These are phyloP conservation scores for Pelagia noctiluca DNA, from an alignment of 30 jellyfish, hydroid and myxozoan genomes.

Conservation along the genomic window DNA sequence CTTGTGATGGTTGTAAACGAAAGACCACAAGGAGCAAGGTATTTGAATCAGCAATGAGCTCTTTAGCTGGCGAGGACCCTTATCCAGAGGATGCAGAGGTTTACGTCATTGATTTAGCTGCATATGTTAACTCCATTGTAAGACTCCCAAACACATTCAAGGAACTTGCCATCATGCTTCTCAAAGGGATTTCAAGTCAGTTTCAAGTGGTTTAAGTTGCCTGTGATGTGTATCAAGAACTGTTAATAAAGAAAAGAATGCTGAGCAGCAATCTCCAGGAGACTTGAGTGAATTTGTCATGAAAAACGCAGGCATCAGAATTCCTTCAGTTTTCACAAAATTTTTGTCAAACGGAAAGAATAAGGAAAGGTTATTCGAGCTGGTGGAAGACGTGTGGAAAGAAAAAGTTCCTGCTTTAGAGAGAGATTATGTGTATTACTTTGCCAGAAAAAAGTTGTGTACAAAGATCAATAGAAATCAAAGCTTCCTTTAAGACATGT, in stretches of 20 bases:
- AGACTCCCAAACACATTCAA: not conserved
- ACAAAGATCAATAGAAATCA: not conserved
- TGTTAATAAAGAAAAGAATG: constrained; percentile 13
- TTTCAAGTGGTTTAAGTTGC: constrained; percentile 12
- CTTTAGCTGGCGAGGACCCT: not conserved
- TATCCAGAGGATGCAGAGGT: not conserved
- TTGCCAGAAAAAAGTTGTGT: constrained; percentile 5
- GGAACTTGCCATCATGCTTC: not conserved
- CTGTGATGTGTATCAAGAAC: not conserved
- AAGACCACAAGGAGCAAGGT: not conserved
- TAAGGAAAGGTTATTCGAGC: constrained; percentile 19
- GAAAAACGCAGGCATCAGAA: constrained; percentile 1
- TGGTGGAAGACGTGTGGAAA: constrained; percentile 11
- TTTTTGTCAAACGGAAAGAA: constrained; percentile 10
- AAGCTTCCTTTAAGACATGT: not conserved
- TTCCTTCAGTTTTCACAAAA: constrained; percentile 8
- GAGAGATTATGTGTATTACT: not conserved
- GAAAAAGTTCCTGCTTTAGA: constrained; percentile 7
- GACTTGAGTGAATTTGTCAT: not conserved
- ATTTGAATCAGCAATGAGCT: constrained; percentile 28
- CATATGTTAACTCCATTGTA: not conserved
- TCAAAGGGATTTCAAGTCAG: not conserved
- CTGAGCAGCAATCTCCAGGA: constrained; percentile 10
- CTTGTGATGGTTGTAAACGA: constrained; percentile 6
- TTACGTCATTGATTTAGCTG: not conserved